phyloP scores from a whole-genome alignment of 1,140 invertebrate species.

The Lordiphosa stackelbergi region DNA sequence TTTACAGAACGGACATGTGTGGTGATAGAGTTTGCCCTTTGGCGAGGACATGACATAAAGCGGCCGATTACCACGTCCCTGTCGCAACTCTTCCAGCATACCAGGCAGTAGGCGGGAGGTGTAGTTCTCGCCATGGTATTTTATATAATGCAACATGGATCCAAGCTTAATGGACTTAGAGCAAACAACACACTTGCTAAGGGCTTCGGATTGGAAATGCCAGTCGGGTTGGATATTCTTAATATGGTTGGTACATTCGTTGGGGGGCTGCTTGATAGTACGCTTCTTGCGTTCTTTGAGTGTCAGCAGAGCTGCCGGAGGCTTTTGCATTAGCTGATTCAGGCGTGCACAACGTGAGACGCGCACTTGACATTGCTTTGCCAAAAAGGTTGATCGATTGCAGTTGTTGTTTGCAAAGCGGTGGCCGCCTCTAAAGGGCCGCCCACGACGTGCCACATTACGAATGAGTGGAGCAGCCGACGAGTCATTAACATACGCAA shows the following conservation, averaged over 20 bases:
- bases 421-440: neutral
- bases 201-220: constrained; percentile 27
- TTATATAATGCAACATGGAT: constrained; percentile 80
- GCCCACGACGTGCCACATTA: constrained; percentile 50
- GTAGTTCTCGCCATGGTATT: constrained; percentile 80
- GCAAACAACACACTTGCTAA: constrained; percentile 78
- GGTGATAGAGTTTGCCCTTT: neutral
- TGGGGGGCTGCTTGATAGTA: no score
- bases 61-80: constrained; percentile 11
- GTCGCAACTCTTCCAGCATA: constrained; percentile 35
- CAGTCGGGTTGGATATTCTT: constrained; percentile 39
- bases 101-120: constrained; percentile 78
- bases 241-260: no score
- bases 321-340: neutral
- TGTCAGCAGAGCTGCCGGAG: neutral
- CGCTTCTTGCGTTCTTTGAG: no score
- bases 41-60: neutral
- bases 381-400: constrained; percentile 3
- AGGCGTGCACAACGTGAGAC: neutral
- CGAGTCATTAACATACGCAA: no score
- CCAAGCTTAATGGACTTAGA: constrained; percentile 27
- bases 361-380: neutral
- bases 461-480: constrained; percentile 6
- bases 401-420: neutral
- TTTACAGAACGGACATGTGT: constrained; percentile 56